Conservation (phyloP, 1,140 invertebrate species). For the Habropoda laboriosa region DNA sequence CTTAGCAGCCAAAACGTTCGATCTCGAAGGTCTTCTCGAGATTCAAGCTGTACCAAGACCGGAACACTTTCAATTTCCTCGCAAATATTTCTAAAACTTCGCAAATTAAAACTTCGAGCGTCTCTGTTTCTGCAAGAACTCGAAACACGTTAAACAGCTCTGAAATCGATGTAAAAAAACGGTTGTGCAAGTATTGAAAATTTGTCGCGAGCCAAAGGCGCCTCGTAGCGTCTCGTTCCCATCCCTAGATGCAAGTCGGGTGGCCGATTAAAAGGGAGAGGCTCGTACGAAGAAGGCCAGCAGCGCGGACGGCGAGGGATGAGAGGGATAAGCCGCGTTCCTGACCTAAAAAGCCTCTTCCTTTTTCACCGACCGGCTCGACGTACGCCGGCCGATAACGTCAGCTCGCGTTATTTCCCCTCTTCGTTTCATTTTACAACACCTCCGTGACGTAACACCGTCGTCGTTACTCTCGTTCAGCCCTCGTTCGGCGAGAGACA, state of each 20-base stretch:
- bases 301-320: slow-evolving; percentile 28
- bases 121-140: too few species aligned
- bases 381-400: slow-evolving; percentile 27
- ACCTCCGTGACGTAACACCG: slow-evolving; percentile 22
- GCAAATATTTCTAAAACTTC: too few species aligned
- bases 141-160: too few species aligned
- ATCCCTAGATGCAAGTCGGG: not conserved
- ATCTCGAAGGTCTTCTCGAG: not conserved
- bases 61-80: not conserved
- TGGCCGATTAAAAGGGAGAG: slow-evolving; percentile 34
- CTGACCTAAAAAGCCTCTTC: slow-evolving; percentile 61
- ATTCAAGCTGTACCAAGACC: not conserved
- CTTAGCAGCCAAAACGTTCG: not conserved
- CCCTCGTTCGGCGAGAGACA: not conserved
- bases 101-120: too few species aligned
- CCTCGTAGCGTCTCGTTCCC: not conserved
- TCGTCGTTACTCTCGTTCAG: not conserved
- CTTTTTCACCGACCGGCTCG: slow-evolving; percentile 19
- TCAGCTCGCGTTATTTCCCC: not conserved
- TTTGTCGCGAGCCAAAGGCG: not conserved
- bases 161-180: too few species aligned
- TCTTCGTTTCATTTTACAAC: not conserved
- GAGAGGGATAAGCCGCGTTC: slow-evolving; percentile 52
- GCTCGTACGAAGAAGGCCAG: not conserved
- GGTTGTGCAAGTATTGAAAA: too few species aligned